These are phyloP conservation scores for Psix sp. DNA, from an alignment of 1,140 invertebrate genomes.

Conservation along the genomic window DNA sequence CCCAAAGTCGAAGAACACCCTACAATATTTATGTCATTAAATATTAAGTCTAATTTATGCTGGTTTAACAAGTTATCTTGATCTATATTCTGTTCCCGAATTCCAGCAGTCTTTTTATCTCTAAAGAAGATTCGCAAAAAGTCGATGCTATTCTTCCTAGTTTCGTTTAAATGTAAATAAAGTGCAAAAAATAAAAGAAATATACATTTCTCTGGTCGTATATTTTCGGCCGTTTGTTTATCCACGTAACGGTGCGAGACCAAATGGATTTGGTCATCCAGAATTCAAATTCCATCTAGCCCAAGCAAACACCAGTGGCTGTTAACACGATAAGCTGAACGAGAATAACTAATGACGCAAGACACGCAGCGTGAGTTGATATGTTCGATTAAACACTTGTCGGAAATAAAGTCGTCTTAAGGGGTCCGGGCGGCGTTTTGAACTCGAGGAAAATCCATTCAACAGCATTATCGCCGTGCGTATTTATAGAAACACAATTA, in stretches of 20 bases:
- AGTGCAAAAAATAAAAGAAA: not conserved
- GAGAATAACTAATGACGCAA: conserved; percentile 64
- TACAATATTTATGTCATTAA: too few species aligned
- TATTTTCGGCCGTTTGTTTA: conserved; percentile 40
- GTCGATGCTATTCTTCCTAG: too few species aligned
- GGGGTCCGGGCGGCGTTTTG: not conserved
- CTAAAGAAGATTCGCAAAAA: too few species aligned
- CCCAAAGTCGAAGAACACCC: too few species aligned
- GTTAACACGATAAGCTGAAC: conserved; percentile 54
- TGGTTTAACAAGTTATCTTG: too few species aligned
- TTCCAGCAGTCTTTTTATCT: too few species aligned
- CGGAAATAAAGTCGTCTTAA: conserved; percentile 34
- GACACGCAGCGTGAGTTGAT: conserved; percentile 33
- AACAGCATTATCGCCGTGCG: conserved; percentile 7
- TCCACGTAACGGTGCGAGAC: conserved; percentile 22
- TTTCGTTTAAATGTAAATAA: not conserved
- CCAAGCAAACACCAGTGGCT: conserved; percentile 38
- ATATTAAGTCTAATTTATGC: too few species aligned
- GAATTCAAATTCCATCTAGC: conserved; percentile 43
- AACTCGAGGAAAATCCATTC: conserved; percentile 4
- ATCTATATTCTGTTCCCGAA: too few species aligned
- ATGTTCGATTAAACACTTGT: conserved; percentile 48
- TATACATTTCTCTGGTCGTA: conserved; percentile 9
- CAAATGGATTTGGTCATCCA: conserved; percentile 48
- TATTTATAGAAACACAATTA: conserved; percentile 39